Evolutionary conservation across 1,140 invertebrate species (phyloP).

Genomic region (Oryctes rhinoceros): DNA sequence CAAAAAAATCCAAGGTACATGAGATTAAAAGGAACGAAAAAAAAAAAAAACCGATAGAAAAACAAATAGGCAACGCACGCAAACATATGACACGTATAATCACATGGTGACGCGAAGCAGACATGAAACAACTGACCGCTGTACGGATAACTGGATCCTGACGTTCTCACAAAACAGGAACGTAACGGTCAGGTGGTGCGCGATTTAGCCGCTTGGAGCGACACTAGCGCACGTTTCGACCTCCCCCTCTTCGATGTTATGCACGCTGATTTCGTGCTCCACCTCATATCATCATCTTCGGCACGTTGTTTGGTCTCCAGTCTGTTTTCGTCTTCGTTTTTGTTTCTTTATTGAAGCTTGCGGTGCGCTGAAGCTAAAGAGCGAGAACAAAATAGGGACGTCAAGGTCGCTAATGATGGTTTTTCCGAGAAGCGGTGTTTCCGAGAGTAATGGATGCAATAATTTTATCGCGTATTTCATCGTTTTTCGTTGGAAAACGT

Average conservation of each 20-base stretch:
- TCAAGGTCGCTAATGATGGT: constrained; percentile 2
- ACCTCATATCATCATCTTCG: not conserved
- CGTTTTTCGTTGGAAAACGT: not conserved
- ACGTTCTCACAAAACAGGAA: constrained; percentile 20
- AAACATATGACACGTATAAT: constrained; percentile 31
- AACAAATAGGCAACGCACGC: constrained; percentile 1
- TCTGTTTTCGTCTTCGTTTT: not conserved
- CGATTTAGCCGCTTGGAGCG: constrained; percentile 17
- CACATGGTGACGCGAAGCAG: constrained; percentile 20
- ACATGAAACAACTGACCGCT: constrained; percentile 14
- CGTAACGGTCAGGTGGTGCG: constrained; percentile 28
- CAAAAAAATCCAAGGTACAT: not conserved
- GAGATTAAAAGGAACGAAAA: not conserved
- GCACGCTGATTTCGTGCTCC: not conserved
- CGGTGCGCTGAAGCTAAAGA: not conserved
- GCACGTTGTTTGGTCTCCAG: not conserved
- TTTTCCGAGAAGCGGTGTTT: not conserved
- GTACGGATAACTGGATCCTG: constrained; percentile 28
- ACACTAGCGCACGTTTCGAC: not conserved
- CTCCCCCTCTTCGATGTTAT: constrained; percentile 1
- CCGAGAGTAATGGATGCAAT: not conserved
- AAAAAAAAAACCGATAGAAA: not conserved
- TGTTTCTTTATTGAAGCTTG: not conserved
- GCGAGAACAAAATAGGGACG: not conserved
- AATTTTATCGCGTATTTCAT: not conserved